Base-by-base conservation (phyloP, 2,113 vertebrate species). In the Syngnathus typhle region DNA sequence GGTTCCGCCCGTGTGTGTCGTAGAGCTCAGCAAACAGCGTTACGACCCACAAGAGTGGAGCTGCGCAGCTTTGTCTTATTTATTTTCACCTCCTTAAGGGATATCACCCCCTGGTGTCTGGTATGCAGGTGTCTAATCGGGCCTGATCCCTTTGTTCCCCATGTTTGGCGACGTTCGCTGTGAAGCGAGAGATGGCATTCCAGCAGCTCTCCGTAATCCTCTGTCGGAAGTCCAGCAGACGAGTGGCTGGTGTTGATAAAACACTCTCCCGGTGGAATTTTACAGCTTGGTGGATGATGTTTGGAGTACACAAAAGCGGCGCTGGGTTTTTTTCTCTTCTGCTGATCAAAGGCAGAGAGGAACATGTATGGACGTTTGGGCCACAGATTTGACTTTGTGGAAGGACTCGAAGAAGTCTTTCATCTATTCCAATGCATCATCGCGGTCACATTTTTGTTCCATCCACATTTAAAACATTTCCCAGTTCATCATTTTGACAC, bases 91-190 rank as follows among this genome's bases (percentile, higher is more conserved):
- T 19, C 59, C 81, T 84, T 76, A 71, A 27, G 64, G 83, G 88
- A 87, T 81, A 83, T 75, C 76, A 80, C 87, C 89, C 87, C 88
- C 89, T 89, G 78, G 80, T 90, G 89, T 85, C 76, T 87, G 85
- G 84, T 85, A 88, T 88, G 82, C 82, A 88, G 82, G 85, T 87
- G 74, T 84, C 73, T 85, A 85, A 84, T 87, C 82, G 84, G 68
- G 65, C 64, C 66, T 87, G 86, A 84, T 87, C 84, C 84, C 64
- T 88, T 90, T 89, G 87, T 90, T 88, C 85, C 77, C 83, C 80
- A 67, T 87, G 86, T 82, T 89, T 88, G 87, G 87, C 81, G 81
- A 77, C 46, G 77, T 64, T 76, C 76, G 68, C 80, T 84, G 81
- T 87, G 79, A 89, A 85, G 78, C 79, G 76, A n/a, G 81, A 84